Percentiles rank a stretch among this genome's conserved stretches.
Conservation (phyloP, 1,140 invertebrate genomes). For the Microvelia longipes region DNA sequence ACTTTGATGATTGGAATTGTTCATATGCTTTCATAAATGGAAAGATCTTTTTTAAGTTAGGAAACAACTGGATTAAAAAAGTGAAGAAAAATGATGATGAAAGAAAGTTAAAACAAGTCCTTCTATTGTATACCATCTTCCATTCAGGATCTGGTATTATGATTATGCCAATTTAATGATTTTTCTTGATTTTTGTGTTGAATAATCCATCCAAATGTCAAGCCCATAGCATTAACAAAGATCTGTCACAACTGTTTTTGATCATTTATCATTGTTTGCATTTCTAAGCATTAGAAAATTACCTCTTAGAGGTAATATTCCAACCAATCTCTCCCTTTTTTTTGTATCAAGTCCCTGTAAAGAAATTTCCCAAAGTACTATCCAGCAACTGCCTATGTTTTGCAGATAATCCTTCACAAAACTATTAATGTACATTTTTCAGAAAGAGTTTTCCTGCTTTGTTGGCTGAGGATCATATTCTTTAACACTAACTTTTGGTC, state of each 20-base stretch:
- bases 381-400: background rate
- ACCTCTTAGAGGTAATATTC: background rate
- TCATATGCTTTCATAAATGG: background rate
- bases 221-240: background rate
- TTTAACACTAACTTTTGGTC: background rate
- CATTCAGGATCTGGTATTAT: background rate
- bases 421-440: background rate
- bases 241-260: background rate
- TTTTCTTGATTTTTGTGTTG: background rate
- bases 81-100: background rate
- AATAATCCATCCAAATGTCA: background rate
- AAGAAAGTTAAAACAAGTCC: background rate
- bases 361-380: background rate
- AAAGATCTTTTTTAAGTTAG: background rate
- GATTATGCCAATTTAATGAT: background rate
- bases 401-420: background rate
- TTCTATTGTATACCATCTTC: background rate
- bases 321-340: background rate
- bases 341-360: background rate
- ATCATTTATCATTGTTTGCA: background rate
- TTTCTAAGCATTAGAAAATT: background rate
- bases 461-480: background rate
- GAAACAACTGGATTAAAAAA: background rate
- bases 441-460: background rate
- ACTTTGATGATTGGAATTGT: background rate